Evolutionary conservation across 2,113 vertebrate species (phyloP).

Genomic region (Martes martes): DNA sequence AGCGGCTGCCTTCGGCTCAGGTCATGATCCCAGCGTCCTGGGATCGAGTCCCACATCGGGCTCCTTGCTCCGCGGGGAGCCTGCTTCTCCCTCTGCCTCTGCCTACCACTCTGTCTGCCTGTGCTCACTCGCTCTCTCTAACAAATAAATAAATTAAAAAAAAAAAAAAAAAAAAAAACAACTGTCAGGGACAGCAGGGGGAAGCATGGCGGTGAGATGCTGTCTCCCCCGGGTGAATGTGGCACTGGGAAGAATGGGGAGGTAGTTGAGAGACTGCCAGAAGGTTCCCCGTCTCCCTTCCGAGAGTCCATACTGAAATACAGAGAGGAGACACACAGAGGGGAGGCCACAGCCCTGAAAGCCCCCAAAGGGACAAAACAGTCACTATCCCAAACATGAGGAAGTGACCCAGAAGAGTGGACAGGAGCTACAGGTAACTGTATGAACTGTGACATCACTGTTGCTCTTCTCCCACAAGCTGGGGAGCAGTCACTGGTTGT

Average conservation of each 20-base stretch:
- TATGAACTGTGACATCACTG: background rate
- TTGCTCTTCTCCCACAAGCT: background rate
- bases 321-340: background rate
- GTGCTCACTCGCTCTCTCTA: no score
- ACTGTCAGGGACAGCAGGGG: background rate
- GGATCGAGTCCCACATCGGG: no score
- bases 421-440: background rate
- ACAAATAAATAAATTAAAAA: no score
- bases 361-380: fast-evolving
- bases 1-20: no score
- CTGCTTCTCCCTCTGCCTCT: no score
- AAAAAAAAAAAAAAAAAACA: background rate
- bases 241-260: background rate
- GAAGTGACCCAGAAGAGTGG: background rate
- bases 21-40: no score
- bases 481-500: background rate
- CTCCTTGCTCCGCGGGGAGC: no score
- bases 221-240: background rate
- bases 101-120: no score
- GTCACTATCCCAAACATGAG: background rate
- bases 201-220: background rate
- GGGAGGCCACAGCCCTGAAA: background rate
- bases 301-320: background rate
- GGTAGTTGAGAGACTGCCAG: background rate
- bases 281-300: background rate